Percentiles rank a stretch among this genome's conserved stretches.
Conservation (phyloP, 2,797 vertebrate species). For the Melanotaenia parkinsoni region DNA sequence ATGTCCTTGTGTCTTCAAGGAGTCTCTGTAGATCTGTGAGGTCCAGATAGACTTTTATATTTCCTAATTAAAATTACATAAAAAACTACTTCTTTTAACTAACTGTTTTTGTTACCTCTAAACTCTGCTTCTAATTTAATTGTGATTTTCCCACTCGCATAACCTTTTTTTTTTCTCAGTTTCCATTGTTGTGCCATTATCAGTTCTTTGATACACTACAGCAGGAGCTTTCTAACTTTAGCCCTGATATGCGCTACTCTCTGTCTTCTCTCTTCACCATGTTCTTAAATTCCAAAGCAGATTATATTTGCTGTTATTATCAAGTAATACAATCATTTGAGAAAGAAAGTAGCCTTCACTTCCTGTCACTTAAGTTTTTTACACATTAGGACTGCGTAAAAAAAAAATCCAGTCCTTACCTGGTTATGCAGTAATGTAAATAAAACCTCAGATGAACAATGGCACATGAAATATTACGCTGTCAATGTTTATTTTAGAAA, state of each 20-base stretch:
- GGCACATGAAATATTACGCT: not conserved
- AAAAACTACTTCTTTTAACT: constrained; percentile 23
- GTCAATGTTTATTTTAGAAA: not conserved
- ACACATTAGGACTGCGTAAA: not conserved
- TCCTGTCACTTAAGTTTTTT: not conserved
- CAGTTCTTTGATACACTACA: constrained; percentile 46
- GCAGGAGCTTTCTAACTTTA: constrained; percentile 43
- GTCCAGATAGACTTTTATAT: constrained; percentile 24
- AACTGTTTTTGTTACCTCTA: constrained; percentile 37
- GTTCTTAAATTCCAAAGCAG: constrained; percentile 1
- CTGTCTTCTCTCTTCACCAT: constrained; percentile 27
- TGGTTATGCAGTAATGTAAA: not conserved
- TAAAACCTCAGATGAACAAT: not conserved
- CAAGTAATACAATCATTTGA: constrained; percentile 5
- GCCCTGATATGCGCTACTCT: constrained; percentile 33
- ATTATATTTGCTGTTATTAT: constrained; percentile 26
- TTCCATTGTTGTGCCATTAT: constrained; percentile 62
- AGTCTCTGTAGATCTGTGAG: constrained; percentile 3
- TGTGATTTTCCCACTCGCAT: not conserved
- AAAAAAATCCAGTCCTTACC: not conserved
- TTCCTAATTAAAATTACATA: constrained; percentile 23
- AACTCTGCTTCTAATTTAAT: constrained; percentile 13
- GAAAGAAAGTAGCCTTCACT: not conserved
- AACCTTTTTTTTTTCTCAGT: constrained; percentile 23
- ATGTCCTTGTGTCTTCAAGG: too few relatives aligned